These are phyloP conservation scores for Rhyacichthys aspro DNA, from an alignment of 2,797 vertebrate genomes.

Conservation along the genomic window DNA sequence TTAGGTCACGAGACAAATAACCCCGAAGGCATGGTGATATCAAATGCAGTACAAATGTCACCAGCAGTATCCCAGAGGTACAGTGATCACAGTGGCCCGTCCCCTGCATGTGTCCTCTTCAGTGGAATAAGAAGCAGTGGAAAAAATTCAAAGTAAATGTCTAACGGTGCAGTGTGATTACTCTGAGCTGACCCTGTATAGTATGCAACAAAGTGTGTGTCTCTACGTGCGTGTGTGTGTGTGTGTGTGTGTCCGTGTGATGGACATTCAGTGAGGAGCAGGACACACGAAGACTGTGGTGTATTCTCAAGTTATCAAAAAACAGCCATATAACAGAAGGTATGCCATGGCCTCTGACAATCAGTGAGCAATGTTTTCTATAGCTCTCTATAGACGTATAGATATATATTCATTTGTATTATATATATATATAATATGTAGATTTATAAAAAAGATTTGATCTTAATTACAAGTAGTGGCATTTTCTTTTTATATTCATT, in stretches of 20 bases:
- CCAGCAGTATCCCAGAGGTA: conserved; percentile 37
- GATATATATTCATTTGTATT: conserved; percentile 76
- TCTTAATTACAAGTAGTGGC: conserved; percentile 92
- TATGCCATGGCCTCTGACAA: conserved; percentile 87
- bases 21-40: conserved; percentile 27
- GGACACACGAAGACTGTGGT: conserved; percentile 85
- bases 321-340: conserved; percentile 82
- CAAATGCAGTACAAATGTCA: conserved; percentile 58
- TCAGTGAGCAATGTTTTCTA: conserved; percentile 88
- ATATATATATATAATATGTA: conserved; percentile 81
- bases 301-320: conserved; percentile 74
- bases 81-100: conserved; percentile 27
- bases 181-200: conserved; percentile 59
- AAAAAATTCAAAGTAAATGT: conserved; percentile 49
- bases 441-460: conserved; percentile 85
- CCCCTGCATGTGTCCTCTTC: conserved; percentile 18
- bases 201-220: conserved; percentile 52
- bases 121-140: conserved; percentile 63
- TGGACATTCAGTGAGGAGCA: conserved; percentile 82
- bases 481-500: conserved; percentile 93
- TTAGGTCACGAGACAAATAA: conserved; percentile 37
- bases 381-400: conserved; percentile 76
- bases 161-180: conserved; percentile 72
- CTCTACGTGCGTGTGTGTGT: conserved; percentile 44
- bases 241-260: conserved; percentile 76